A percentile compares a stretch with the other conserved stretches of the same genome.
Conservation (phyloP, 2,113 vertebrate genomes). For the Hemiscyllium ocellatum region DNA sequence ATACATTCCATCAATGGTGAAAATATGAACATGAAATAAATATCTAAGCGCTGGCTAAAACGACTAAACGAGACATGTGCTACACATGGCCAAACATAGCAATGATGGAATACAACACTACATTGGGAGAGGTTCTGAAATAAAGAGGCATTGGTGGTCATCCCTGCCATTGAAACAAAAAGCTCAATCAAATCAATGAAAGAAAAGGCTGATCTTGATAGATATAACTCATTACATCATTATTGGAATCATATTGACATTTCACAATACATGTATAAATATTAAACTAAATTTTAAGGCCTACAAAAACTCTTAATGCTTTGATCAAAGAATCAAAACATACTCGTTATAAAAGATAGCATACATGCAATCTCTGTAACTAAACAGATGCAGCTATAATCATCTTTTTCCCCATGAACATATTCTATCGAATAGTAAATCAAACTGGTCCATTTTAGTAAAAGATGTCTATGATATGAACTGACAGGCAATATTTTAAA, state of each 20-base stretch:
- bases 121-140: background rate
- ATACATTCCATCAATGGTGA: background rate
- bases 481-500: background rate
- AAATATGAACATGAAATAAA: background rate
- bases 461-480: background rate
- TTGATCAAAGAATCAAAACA: background rate
- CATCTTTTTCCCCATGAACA: background rate
- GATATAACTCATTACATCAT: background rate
- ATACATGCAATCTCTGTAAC: background rate
- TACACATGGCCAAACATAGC: background rate
- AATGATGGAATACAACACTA: background rate
- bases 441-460: background rate
- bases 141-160: background rate
- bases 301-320: background rate
- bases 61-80: background rate
- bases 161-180: background rate
- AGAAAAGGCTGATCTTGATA: background rate
- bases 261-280: background rate
- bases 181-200: background rate
- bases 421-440: background rate
- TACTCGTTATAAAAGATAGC: background rate
- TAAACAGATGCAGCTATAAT: no score
- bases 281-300: background rate
- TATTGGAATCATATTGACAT: background rate
- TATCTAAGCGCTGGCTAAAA: background rate